Conservation (phyloP, 2,888 invertebrate genomes). For the Drosophila leonis region DNA sequence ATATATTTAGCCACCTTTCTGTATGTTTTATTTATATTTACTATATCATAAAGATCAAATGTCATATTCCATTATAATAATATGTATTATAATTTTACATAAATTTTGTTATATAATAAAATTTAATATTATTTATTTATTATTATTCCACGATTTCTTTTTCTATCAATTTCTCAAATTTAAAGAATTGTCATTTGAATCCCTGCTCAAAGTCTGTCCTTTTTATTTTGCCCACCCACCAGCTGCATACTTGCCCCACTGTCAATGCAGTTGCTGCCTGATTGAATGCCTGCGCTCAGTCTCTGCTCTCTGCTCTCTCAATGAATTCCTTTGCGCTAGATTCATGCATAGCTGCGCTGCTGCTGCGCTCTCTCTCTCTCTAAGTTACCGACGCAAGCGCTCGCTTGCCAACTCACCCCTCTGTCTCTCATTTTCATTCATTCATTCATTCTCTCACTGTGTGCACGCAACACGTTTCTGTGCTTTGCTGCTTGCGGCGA, state of each 20-base stretch:
- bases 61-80: no score
- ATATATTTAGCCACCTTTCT: no score
- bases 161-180: neutral
- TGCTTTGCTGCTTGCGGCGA: slow-evolving; percentile 12
- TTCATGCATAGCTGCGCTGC: slow-evolving; percentile 4
- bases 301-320: neutral
- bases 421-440: slow-evolving; percentile 6
- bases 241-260: slow-evolving; percentile 5
- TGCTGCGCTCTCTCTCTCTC: slow-evolving; percentile 12
- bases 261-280: neutral
- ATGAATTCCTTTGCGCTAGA: slow-evolving; percentile 12
- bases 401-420: slow-evolving; percentile 4
- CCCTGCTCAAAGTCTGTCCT: neutral
- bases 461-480: slow-evolving; percentile 49
- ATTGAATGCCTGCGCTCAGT: slow-evolving; percentile 24
- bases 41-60: no score
- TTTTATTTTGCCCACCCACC: slow-evolving; percentile 4
- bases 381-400: neutral
- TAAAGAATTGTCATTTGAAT: neutral
- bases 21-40: no score
- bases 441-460: slow-evolving; percentile 3
- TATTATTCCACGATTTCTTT: neutral
- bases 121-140: neutral
- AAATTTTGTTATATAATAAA: neutral
- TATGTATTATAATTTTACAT: no score